Percentiles rank a stretch among this genome's conserved stretches.
These are phyloP conservation scores for Sebastes schlegelii DNA, from an alignment of 2,113 vertebrate genomes.

Conservation along the genomic window DNA sequence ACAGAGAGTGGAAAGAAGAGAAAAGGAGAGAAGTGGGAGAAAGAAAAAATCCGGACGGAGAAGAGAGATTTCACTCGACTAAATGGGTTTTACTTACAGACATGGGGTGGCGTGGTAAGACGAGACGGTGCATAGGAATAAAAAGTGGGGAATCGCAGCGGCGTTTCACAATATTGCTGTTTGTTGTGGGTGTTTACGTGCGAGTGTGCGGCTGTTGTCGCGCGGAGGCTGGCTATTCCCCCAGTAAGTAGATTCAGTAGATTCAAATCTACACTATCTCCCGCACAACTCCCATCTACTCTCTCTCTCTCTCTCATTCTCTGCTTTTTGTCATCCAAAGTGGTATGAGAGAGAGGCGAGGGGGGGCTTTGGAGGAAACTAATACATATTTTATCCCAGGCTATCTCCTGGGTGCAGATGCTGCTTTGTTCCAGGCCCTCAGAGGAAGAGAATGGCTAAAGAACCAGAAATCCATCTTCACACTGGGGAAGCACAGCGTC, in stretches of 20 bases:
- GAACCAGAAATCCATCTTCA: slow-evolving; percentile 71
- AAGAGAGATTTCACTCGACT: slow-evolving; percentile 77
- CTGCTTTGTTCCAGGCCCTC: slow-evolving; percentile 65
- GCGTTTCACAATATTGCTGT: slow-evolving; percentile 88
- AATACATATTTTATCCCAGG: slow-evolving; percentile 85
- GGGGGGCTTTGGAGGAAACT: slow-evolving; percentile 68
- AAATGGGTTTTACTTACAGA: slow-evolving; percentile 82
- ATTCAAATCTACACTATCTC: slow-evolving; percentile 79
- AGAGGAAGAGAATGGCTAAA: slow-evolving; percentile 52
- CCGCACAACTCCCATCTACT: slow-evolving; percentile 58
- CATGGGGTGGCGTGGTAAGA: slow-evolving; percentile 41
- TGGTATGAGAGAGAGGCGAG: slow-evolving; percentile 70
- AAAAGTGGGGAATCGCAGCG: slow-evolving; percentile 36
- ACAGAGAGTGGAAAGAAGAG: slow-evolving; percentile 79
- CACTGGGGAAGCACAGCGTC: slow-evolving; percentile 51
- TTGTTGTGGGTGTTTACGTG: slow-evolving; percentile 50
- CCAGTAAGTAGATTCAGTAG: slow-evolving; percentile 75
- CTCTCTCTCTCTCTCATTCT: slow-evolving; percentile 48
- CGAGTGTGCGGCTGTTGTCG: slow-evolving; percentile 44
- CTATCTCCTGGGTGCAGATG: slow-evolving; percentile 76
- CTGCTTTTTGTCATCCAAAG: slow-evolving; percentile 80
- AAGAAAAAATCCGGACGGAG: slow-evolving; percentile 77
- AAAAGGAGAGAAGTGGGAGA: slow-evolving; percentile 72
- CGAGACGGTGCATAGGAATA: slow-evolving; percentile 74
- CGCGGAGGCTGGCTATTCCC: slow-evolving; percentile 31